Evolutionary conservation across 2,113 vertebrate species (phyloP).

Genomic region (Isurus oxyrinchus): DNA sequence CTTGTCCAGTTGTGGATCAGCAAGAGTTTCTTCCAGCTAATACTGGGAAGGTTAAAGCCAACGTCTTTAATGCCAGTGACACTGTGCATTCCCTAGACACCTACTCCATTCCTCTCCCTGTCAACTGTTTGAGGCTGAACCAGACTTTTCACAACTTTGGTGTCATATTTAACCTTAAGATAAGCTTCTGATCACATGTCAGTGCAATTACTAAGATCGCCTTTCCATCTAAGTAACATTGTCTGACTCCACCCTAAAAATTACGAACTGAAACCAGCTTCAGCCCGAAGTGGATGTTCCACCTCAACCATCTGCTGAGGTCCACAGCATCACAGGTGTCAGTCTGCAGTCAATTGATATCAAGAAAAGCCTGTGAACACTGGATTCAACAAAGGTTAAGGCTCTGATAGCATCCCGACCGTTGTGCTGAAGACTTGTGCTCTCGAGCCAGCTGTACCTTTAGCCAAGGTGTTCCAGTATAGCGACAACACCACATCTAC

Average conservation of each 20-base stretch:
- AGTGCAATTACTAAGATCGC: neutral
- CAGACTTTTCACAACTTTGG: neutral
- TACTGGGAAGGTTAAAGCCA: neutral
- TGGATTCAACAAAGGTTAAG: no score
- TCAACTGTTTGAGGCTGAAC: no score
- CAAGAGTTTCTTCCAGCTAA: neutral
- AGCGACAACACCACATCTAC: no score
- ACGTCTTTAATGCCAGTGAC: neutral
- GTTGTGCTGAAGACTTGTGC: no score
- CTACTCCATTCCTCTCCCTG: neutral
- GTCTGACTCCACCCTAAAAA: conserved; percentile 30
- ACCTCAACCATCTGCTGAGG: no score
- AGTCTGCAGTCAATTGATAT: no score
- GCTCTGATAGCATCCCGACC: no score
- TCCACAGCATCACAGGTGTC: no score
- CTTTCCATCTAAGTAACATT: neutral
- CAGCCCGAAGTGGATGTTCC: no score
- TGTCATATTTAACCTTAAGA: neutral
- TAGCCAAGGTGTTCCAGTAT: no score
- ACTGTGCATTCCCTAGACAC: neutral
- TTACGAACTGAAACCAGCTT: neutral
- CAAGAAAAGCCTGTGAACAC: no score
- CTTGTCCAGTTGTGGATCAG: neutral
- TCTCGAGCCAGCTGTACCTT: no score
- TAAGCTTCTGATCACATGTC: neutral